Evolutionary conservation across 2,888 invertebrate genomes (phyloP), one percentile per base, ranked within the genome.

Genomic region (Apomyelois bistriatella): DNA sequence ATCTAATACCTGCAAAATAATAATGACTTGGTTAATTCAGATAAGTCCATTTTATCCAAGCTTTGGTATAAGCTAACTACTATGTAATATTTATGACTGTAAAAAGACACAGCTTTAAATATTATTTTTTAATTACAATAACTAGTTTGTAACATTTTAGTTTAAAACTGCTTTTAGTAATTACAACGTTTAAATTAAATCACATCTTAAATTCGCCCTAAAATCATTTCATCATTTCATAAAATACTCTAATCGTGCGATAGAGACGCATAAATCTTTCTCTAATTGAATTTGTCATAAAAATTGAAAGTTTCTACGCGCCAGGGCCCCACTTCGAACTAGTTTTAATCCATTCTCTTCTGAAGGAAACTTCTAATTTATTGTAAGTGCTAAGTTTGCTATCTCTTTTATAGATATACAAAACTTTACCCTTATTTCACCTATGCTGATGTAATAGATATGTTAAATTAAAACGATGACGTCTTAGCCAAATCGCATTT

Each of bases 271-370:
- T 88, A 88, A 86, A 87, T 87, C 81, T 74, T 64, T 56, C 67
- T 69, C 72, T 88, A 87, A 87, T 86, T 87, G 79, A 85, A 82
- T 88, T 87, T 85, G 84, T 89, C 86, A 88, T 89, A 90, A 88
- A 89, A 89, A 89, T 86, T 87, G 82, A 83, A 89, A 89, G 85
- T 88, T 87, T 81, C 67, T 65, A 69, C 76, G 72, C 76, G 79
- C 69, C 80, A 77, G 79, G 77, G 78, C 77, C 79, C 75, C 77
- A 84, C 79, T 85, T 70, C 78, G 63, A 80, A 83, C 79, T 89
- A 86, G 85, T 84, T 88, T 87, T 85, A 90, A 88, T 88, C 87
- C 85, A 86, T 86, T 88, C 85, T 80, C 77, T 76, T 82, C 82
- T 78, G 82, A 76, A 85, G 75, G 82, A 79, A 85, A 85, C 79